Evolutionary conservation across 1,140 invertebrate species (phyloP), one percentile per base, ranked within the genome.

Genomic region (Temnothorax nylanderi): DNA sequence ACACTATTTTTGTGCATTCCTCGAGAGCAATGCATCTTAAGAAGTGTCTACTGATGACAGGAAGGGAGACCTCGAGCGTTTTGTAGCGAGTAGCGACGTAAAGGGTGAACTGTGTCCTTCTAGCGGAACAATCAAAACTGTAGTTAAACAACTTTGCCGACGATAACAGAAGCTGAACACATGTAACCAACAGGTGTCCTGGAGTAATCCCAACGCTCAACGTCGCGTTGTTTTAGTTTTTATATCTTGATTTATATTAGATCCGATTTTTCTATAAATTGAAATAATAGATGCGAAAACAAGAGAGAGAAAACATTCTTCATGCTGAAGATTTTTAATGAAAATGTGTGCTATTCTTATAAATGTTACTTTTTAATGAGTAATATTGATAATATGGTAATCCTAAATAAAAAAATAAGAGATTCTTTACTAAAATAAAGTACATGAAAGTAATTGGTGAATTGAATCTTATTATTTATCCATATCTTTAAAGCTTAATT

Each of bases 1-100:
- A 16, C 11, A 37, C 37, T 81, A 88, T 88, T 88, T 88, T 72
- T 78, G 49, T 85, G 60, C 82, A 74, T 84, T 78, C 71, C 49
- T 54, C 26, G 1, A 10, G 13, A 26, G 74, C 11, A n/a, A 78
- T 78, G 21, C 37, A 54, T 78, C 49, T 67, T 47, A 13, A 75
- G 37, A n/a, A 51, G 71, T 8, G 34, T 41, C 37, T 62, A 41
- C 32, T 56, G 47, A 16, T 47, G 58, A 85, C 82, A 71, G 16
- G 34, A 65, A 51, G 34, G 32, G 10, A 47, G 18, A 47, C 11
- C 72, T 18, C 44, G 44, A 62, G 62, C 47, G 7, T 84, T 75
- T 51, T 54, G 74, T 78, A 67, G 0, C 26, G 26, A 26, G 26
- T 26, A 41, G 34, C 41, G 69, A 58, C 34, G 41, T 51, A 85